Percentiles rank a stretch among this genome's conserved stretches.
phyloP scores from a whole-genome alignment of 2,797 vertebrate genomes.

The Heteromormyrus szaboi region DNA sequence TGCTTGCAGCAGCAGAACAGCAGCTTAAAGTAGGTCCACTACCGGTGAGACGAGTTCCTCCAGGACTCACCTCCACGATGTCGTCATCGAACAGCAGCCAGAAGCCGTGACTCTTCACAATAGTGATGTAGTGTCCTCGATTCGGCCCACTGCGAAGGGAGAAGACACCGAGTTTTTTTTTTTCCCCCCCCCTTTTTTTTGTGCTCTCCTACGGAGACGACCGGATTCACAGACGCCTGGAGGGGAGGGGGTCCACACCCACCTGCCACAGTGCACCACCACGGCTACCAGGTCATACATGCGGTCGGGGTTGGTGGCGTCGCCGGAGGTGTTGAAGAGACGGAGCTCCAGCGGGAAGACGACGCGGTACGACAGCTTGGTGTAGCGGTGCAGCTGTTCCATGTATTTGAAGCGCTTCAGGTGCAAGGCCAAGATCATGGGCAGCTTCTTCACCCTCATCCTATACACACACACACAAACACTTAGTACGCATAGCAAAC shows the following conservation, averaged over 20 bases:
- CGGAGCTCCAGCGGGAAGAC: slow-evolving; percentile 87
- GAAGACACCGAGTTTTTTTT: not conserved
- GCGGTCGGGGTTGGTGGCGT: slow-evolving; percentile 86
- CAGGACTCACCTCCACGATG: slow-evolving; percentile 76
- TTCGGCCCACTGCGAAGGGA: slow-evolving; percentile 71
- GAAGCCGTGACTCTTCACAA: slow-evolving; percentile 88
- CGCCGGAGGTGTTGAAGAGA: slow-evolving; percentile 88
- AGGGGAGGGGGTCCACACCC: not conserved
- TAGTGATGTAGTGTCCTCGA: slow-evolving; percentile 88
- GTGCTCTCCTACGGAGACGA: not conserved
- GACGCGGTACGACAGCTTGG: slow-evolving; percentile 88
- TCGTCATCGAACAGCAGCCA: slow-evolving; percentile 89
- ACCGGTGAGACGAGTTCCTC: not conserved
- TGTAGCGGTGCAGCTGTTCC: slow-evolving; percentile 90
- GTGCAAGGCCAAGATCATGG: slow-evolving; percentile 87
- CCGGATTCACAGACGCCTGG: not conserved
- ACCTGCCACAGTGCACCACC: slow-evolving; percentile 88
- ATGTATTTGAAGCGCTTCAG: slow-evolving; percentile 90
- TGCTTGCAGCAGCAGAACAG: not conserved
- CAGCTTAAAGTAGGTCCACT: not conserved
- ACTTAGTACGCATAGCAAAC: not conserved
- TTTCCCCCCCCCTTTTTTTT: not conserved
- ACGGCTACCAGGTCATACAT: slow-evolving; percentile 90
- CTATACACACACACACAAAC: slow-evolving; percentile 42
- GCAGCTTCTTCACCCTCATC: slow-evolving; percentile 87